Evolutionary conservation across 2,797 vertebrate species (phyloP), one percentile per base, ranked within the genome.

Genomic region (Acanthurus tractus): DNA sequence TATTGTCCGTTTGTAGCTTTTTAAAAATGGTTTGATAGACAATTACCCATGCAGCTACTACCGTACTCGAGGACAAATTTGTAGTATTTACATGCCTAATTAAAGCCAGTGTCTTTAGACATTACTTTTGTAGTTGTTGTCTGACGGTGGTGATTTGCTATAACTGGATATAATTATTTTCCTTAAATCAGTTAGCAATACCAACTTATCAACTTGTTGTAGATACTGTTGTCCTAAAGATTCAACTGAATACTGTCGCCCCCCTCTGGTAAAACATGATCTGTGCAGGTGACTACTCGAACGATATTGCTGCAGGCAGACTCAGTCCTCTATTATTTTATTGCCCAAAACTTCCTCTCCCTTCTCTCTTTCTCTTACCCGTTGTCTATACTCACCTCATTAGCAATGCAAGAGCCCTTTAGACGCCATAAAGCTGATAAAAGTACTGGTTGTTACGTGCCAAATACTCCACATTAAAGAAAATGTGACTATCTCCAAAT

Each of bases 161-260:
- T 34, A 34, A 34, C 29, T 6, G 29, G 29, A 34, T 34, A 34
- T 34, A 34, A 34, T 34, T 34, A 34, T 34, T 34, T 34, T 34
- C 3, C 29, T 34, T 34, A 34, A 34, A 34, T 34, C 6, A 34
- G 29, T 34, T 22, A 23, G 45, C 6, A 55, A 48, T 6, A 54
- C 40, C 20, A 65, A 55, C n/a, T 59, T 8, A 17, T 66, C 29
- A 34, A 7, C 5, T 34, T 34, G 29, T 67, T 14, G 6, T 45
- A 49, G 42, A 54, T 29, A n/a, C 34, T 45, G 29, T 38, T 13
- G 23, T 17, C 12, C 17, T 42, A 5, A 23, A 66, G 48, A 73
- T 62, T 61, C 4, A 61, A 34, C 44, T 73, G 68, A 52, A 53
- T 46, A 18, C 8, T 79, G 56, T 63, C 65, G 25, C 72, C 76